phyloP scores from a whole-genome alignment of 2,888 invertebrate species.

The Perizoma affinitatum region DNA sequence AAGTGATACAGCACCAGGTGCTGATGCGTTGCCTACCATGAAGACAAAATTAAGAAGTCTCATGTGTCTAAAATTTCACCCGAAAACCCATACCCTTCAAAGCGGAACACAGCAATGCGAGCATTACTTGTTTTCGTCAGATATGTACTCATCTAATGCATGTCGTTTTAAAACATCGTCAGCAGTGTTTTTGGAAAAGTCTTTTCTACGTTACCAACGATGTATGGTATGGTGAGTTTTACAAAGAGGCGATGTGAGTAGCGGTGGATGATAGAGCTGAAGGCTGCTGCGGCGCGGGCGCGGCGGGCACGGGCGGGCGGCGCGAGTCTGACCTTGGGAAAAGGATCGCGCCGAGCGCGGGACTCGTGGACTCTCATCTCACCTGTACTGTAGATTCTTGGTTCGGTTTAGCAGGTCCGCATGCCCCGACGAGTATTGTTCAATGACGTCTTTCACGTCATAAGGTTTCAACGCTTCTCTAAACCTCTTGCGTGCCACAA shows the following conservation, averaged over 20 bases:
- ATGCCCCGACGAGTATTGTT: slow-evolving; percentile 95
- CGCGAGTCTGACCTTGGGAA: slow-evolving; percentile 22
- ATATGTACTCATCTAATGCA: no score
- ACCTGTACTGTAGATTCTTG: slow-evolving; percentile 93
- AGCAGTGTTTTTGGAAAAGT: slow-evolving; percentile 1
- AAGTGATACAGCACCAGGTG: no score
- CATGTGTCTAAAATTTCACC: no score
- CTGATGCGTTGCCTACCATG: no score
- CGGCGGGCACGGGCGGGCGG: slow-evolving; percentile 27
- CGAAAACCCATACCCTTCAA: no score
- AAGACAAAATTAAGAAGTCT: no score
- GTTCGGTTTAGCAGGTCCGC: slow-evolving; percentile 94
- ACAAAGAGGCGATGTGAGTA: slow-evolving; percentile 48
- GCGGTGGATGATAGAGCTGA: slow-evolving; percentile 51
- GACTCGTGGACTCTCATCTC: slow-evolving; percentile 61
- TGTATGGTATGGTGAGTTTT: slow-evolving; percentile 32
- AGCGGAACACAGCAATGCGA: no score
- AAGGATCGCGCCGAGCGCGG: slow-evolving; percentile 9
- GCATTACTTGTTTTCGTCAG: no score
- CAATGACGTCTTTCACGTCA: slow-evolving; percentile 97
- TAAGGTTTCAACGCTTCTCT: slow-evolving; percentile 96
- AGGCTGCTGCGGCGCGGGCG: slow-evolving; percentile 39
- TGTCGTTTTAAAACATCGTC: neutral
- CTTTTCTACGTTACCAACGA: slow-evolving; percentile 21
- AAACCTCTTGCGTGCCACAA: slow-evolving; percentile 95